Base-by-base conservation (phyloP, 2,113 vertebrate species). In the Cottus gobio region DNA sequence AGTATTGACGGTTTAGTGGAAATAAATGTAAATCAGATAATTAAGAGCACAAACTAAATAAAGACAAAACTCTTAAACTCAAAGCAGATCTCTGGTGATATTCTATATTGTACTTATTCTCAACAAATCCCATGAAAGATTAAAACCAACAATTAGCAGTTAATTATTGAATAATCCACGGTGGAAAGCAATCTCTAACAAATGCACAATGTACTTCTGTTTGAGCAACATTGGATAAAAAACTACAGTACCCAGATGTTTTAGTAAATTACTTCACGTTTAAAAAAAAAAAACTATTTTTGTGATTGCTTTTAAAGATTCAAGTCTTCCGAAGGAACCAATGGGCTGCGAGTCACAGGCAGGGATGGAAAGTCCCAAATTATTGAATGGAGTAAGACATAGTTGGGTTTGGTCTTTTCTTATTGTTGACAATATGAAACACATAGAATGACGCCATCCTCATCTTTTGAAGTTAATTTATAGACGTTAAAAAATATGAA, bases 331-430 rank as follows among this genome's bases (percentile, higher is more conserved):
- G 24, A 12, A 11, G 15, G 9, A 57, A 13, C 42, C 15, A 20
- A 20, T 24, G 13, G 7, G 9, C 24, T 42, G 52, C 37, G 24
- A 28, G 52, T 5, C 15, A 57, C 36, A 42, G 36, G 13, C 13
- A 12, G 37, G 13, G 22, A 20, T 16, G 71, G 10, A 56, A 57
- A 28, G 52, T 56, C n/a, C n/a, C 12, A 11, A 39, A 24, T 22
- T 36, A 16, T 24, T n/a, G 9, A 50, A n/a, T 42, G 54, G 24
- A 44, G 20, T 28, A 22, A 48, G 22, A 63, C 8, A 12, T 20
- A n/a, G 12, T 46, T 73, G 31, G 42, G 37, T 63, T 63, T 52
- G 15, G 46, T 39, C 31, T 75, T 72, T 22, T 58, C 24, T 36
- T 56, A 26, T 54, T 37, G 34, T 54, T 37, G 28, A 74, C n/a